phyloP scores from a whole-genome alignment of 2,797 vertebrate genomes.

The Apogon hyalosoma region DNA sequence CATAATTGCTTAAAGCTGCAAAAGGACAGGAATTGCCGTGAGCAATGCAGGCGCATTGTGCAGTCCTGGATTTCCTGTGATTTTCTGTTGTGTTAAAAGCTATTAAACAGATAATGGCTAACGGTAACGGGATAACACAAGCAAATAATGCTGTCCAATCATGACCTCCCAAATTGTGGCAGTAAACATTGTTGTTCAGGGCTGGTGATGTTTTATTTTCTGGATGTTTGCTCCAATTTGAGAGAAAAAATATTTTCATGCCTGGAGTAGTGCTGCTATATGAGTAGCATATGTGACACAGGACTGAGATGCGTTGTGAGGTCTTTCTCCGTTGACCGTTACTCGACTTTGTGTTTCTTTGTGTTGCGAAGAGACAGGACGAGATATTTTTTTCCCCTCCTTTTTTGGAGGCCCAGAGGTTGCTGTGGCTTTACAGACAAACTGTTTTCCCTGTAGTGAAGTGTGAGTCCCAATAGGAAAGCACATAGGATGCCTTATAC shows the following conservation, averaged over 20 bases:
- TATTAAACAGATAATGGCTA: slow-evolving; percentile 47
- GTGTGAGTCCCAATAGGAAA: slow-evolving; percentile 56
- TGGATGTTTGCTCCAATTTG: too few species aligned
- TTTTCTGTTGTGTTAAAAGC: slow-evolving; percentile 49
- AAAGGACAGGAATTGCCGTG: slow-evolving; percentile 49
- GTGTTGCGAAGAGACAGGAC: slow-evolving; percentile 33
- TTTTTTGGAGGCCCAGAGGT: slow-evolving; percentile 77
- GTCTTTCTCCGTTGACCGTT: slow-evolving; percentile 26
- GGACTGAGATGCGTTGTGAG: neutral
- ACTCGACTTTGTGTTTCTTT: slow-evolving; percentile 44
- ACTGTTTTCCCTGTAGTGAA: slow-evolving; percentile 52
- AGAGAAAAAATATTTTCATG: neutral
- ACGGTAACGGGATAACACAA: slow-evolving; percentile 3
- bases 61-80: slow-evolving; percentile 55
- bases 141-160: slow-evolving; percentile 27
- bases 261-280: neutral
- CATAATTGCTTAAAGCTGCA: slow-evolving; percentile 77
- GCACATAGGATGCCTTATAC: slow-evolving; percentile 65
- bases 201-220: too few species aligned
- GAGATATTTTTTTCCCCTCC: slow-evolving; percentile 69
- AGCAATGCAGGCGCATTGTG: slow-evolving; percentile 45
- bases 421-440: slow-evolving; percentile 53
- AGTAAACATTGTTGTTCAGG: slow-evolving; percentile 17
- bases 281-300: slow-evolving; percentile 14
- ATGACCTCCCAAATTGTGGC: neutral